Evolutionary conservation across 2,888 invertebrate genomes (phyloP), one percentile per base, ranked within the genome.

Genomic region (Morpho achilles): DNA sequence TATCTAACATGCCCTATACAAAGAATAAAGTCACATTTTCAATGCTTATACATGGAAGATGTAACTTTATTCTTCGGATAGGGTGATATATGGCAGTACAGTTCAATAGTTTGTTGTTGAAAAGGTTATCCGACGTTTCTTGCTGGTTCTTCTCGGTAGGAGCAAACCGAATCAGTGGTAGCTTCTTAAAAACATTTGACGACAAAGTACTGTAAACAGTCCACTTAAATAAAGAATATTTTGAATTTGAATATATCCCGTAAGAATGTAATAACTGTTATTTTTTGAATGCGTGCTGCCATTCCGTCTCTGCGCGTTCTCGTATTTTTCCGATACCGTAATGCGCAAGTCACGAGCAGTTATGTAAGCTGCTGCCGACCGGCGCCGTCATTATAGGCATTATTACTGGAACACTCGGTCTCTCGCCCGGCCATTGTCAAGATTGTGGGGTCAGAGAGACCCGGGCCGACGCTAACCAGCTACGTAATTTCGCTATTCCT

Each of bases 301-400:
- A 65, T 59, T 68, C 58, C 67, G 65, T 62, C 67, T 60, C 67
- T 65, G 68, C 57, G 60, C 72, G 71, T 72, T 72, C 76, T 77
- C 73, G 79, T 84, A 85, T 87, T 88, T 87, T 87, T 85, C 68
- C 73, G 80, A 82, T 87, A 85, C 87, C 84, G 86, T 89, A 90
- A 90, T 90, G 88, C 86, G 84, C 85, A 70, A 87, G 89, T 89
- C 90, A 90, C 90, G 90, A 88, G 81, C 82, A 84, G 87, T 90
- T 89, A 89, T 87, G 86, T 87, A 89, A 89, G 86, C 88, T 84
- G 86, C 67, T 70, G 87, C 87, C 78, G 83, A 77, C 80, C 79
- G 77, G 79, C 79, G 78, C 77, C 81, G 80, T 84, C 87, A 88
- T 88, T 89, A 89, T 87, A 84, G 83, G 76, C 80, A 87, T 88